These are phyloP conservation scores for Rhinolophus sinicus DNA, from an alignment of 2,113 vertebrate species.

Conservation along the genomic window DNA sequence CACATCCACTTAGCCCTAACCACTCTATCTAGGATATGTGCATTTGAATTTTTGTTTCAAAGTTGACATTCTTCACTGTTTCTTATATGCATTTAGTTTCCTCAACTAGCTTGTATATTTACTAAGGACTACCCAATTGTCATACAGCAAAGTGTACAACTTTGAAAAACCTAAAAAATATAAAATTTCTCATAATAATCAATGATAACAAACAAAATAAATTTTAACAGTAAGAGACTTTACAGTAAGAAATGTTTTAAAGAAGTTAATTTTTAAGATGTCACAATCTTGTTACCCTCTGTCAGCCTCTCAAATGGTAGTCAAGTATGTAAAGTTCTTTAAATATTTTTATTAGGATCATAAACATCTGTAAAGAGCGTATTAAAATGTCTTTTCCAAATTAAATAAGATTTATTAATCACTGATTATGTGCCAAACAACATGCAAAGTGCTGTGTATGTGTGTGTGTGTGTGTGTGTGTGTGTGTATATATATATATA, in stretches of 20 bases:
- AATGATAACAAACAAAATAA: background rate
- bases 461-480: too few relatives aligned
- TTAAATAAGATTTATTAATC: background rate
- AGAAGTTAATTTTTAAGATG: background rate
- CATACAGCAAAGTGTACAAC: background rate
- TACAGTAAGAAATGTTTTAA: background rate
- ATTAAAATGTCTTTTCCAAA: background rate
- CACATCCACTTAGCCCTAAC: background rate
- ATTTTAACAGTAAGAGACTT: background rate
- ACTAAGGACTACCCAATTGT: background rate
- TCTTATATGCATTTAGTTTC: background rate
- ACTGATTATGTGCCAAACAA: background rate
- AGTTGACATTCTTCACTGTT: background rate
- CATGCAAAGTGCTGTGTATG: background rate
- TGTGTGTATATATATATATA: background rate
- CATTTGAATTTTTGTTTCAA: background rate
- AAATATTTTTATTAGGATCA: slow-evolving; percentile 10
- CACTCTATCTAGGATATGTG: background rate
- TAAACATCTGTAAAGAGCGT: background rate
- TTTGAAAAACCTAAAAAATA: background rate
- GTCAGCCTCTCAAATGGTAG: background rate
- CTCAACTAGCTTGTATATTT: background rate
- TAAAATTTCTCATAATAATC: background rate
- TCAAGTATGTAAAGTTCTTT: background rate
- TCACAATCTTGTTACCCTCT: background rate